Percentiles rank a stretch among this genome's conserved stretches.
These are phyloP conservation scores for Dyspetes luteomarginatus DNA, from an alignment of 2,888 invertebrate genomes.

Conservation along the genomic window DNA sequence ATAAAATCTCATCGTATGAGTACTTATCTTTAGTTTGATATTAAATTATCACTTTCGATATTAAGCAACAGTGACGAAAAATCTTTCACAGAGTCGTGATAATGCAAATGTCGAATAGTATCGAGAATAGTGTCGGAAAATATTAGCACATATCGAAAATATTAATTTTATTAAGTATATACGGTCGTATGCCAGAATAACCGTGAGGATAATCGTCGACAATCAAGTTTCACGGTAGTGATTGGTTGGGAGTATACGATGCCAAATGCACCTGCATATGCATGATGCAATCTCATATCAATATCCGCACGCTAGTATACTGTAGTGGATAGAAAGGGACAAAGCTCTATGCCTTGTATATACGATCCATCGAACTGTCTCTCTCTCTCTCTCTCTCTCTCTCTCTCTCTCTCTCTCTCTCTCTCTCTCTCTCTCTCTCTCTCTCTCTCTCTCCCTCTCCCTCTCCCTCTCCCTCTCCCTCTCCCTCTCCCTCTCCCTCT, in stretches of 20 bases:
- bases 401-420: constrained; percentile 43
- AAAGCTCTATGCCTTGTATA: constrained; percentile 42
- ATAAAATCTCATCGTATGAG: too few relatives aligned
- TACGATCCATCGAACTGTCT: constrained; percentile 49
- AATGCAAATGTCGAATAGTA: too few relatives aligned
- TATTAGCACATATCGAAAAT: not conserved
- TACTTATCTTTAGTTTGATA: too few relatives aligned
- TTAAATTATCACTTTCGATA: too few relatives aligned
- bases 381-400: constrained; percentile 49
- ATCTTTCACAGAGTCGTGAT: too few relatives aligned
- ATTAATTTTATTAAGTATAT: constrained; percentile 77
- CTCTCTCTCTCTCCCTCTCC: constrained; percentile 43
- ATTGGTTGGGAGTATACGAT: constrained; percentile 77
- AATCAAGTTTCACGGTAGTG: constrained; percentile 82
- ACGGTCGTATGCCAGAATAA: constrained; percentile 53
- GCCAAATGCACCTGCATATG: constrained; percentile 82
- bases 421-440: constrained; percentile 51
- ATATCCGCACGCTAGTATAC: constrained; percentile 70
- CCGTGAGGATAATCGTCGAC: constrained; percentile 80
- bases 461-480: too few relatives aligned
- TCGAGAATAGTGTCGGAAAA: constrained; percentile 53
- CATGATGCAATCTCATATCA: constrained; percentile 82
- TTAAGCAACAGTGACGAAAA: too few relatives aligned
- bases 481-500: constrained; percentile 49
- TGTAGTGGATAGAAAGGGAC: constrained; percentile 43